Base-by-base conservation (phyloP, 2,888 invertebrate genomes). In the Andrena hattorfiana region DNA sequence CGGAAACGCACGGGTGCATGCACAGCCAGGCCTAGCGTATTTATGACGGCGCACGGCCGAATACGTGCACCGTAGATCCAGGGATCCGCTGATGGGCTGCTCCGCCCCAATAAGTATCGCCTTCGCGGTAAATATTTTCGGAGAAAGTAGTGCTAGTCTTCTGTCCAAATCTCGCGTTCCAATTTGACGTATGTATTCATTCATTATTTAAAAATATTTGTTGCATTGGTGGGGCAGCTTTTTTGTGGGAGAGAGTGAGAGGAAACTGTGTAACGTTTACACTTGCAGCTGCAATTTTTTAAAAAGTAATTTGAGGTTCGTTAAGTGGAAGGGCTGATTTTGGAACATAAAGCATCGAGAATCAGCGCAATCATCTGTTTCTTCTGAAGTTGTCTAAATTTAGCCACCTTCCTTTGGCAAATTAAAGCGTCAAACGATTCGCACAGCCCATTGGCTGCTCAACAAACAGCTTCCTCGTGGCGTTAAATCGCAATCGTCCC, bases 11-110 rank as follows among this genome's bases (percentile, higher is more conserved):
- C 73, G 77, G 77, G n/a, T 70, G 23, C 69, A 23, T 35, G 74
- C 74, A 78, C 51, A 73, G 60, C 59, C 60, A 74, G 70, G 78
- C 16, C 49, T 54, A 66, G 48, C 72, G 78, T 85, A 85, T 85
- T 85, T 78, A 85, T 85, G 81, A 74, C 63, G 68, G 74, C 68
- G 72, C 62, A 73, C 48, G 32, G 23, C 60, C 54, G 28, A 70
- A 70, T 63, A 67, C 62, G 49, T 51, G 70, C 35, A 42, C 23
- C 56, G 75, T 64, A 66, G 28, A 35, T 71, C 74, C 64, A n/a
- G 35, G 23, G 60, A 20, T 72, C 20, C 28, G 60, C 63, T 54
- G 59, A 76, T 72, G 62, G 48, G 63, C 56, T 56, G 60, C 66
- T 49, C 49, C 56, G 16, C 4, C n/a, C 62, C 62, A 42, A 68